These are phyloP conservation scores for Helostoma temminkii DNA, from an alignment of 2,797 vertebrate species.

Conservation along the genomic window DNA sequence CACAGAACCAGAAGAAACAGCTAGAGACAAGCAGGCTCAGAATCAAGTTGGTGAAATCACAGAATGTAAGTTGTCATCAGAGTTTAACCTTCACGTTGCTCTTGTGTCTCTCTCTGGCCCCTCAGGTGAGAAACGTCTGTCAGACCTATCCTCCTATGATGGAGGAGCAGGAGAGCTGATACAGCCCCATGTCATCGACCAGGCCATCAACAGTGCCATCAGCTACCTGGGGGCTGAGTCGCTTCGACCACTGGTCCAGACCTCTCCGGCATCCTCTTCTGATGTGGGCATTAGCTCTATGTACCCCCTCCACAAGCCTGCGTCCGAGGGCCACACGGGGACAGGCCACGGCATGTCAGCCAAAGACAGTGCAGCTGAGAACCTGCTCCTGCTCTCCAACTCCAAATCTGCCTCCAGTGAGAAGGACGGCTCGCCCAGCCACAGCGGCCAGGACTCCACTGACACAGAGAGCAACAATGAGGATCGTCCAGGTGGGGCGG, in stretches of 20 bases:
- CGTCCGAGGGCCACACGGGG: slow-evolving; percentile 78
- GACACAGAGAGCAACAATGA: slow-evolving; percentile 97
- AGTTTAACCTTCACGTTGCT: slow-evolving; percentile 9
- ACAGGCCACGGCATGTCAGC: slow-evolving; percentile 81
- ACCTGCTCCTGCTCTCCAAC: slow-evolving; percentile 96
- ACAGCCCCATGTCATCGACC: slow-evolving; percentile 97
- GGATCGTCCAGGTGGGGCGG: slow-evolving; percentile 86
- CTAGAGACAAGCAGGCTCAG: slow-evolving; percentile 14
- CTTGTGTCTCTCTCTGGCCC: slow-evolving; percentile 43
- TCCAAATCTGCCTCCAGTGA: slow-evolving; percentile 94
- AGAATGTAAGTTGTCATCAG: slow-evolving; percentile 13
- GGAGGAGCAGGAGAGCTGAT: slow-evolving; percentile 88
- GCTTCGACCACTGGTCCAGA: slow-evolving; percentile 95
- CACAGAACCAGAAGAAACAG: neutral
- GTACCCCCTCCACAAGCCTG: slow-evolving; percentile 91
- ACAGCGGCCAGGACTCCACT: slow-evolving; percentile 97
- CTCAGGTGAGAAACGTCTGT: slow-evolving; percentile 94
- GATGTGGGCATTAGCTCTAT: slow-evolving; percentile 89
- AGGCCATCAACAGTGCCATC: slow-evolving; percentile 99
- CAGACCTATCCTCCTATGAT: slow-evolving; percentile 90
- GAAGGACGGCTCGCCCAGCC: slow-evolving; percentile 94
- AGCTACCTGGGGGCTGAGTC: slow-evolving; percentile 97
- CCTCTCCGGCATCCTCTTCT: slow-evolving; percentile 87
- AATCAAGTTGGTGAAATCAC: neutral
- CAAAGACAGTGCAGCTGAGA: slow-evolving; percentile 95